Base-by-base conservation (phyloP, 2,888 invertebrate species). In the Drosophila merina region DNA sequence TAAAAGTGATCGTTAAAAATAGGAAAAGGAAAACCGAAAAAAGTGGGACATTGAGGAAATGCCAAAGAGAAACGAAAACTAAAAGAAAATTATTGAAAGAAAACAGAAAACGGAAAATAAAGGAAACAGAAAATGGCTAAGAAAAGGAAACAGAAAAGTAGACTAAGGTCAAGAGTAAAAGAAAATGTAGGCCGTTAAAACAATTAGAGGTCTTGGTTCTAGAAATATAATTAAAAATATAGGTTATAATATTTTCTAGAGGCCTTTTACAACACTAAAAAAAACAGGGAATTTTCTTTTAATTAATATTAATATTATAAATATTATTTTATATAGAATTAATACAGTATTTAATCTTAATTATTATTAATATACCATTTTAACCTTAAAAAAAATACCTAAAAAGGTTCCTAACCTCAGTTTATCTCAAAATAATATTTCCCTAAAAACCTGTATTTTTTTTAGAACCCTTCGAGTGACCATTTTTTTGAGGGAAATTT, bases 11-110 rank as follows among this genome's bases (percentile, higher is more conserved):
- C 36, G 1, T 8, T 9, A 9, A 33, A 33, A 33, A 33, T 9
- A 31, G 10, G 9, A 10, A 31, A 33, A 33, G 33, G 8, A 33
- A 33, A 8, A 33, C 8, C 3, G 3, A 3, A 9, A 33, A 33
- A 33, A 33, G n/a, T n/a, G 36, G n/a, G 36, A 36, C 36, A 36
- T 36, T n/a, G 36, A 36, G 36, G n/a, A 33, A 33, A 33, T 33
- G 33, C 5, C 33, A 1, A 10, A 33, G 33, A 33, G 33, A 33
- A 33, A 10, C 8, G 10, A 10, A 33, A 33, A 33, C 9, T 10
- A 33, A 33, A 10, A n/a, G 36, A 36, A 36, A 36, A 36, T 36
- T 36, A n/a, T 36, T 5, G n/a, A 36, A n/a, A 36, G 36, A 36
- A 36, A 36, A 36, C n/a, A n/a, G 36, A 36, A 36, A 36, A 36